Percentiles rank a stretch among this genome's conserved stretches.
Evolutionary conservation across 1,140 invertebrate species (phyloP).

Genomic region (Drosophila simulans): DNA sequence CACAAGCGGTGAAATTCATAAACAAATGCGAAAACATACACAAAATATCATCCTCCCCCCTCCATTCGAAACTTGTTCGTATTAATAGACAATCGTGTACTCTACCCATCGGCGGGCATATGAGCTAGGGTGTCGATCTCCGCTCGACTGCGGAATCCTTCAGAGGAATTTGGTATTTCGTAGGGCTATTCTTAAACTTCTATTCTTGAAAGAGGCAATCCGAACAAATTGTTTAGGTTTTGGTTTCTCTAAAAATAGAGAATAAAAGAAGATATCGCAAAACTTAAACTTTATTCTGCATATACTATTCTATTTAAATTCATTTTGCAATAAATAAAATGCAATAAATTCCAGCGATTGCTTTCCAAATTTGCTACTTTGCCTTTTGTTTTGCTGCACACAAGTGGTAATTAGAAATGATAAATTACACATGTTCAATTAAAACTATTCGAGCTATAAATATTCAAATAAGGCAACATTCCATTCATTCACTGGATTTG

Average conservation of each 20-base stretch:
- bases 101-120: not conserved
- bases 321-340: not conserved
- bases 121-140: not conserved
- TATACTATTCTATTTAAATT: no score
- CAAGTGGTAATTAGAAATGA: constrained; percentile 3
- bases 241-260: constrained; percentile 14
- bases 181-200: constrained; percentile 35
- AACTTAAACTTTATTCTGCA: no score
- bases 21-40: constrained; percentile 41
- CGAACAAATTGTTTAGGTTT: constrained; percentile 4
- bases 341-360: not conserved
- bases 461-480: constrained; percentile 13
- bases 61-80: constrained; percentile 4
- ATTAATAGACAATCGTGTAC: constrained; percentile 1
- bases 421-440: constrained; percentile 7
- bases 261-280: no score
- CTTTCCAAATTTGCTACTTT: constrained; percentile 1
- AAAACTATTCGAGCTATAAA: constrained; percentile 4
- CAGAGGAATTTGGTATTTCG: constrained; percentile 26
- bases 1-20: constrained; percentile 46
- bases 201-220: constrained; percentile 22
- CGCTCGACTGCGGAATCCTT: constrained; percentile 5
- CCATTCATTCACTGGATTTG: not conserved
- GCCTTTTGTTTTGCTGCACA: not conserved
- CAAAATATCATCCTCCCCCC: constrained; percentile 4